Percentiles rank a stretch among this genome's conserved stretches.
phyloP scores from a whole-genome alignment of 2,113 vertebrate genomes.

The Anarhynchus alexandrinus region DNA sequence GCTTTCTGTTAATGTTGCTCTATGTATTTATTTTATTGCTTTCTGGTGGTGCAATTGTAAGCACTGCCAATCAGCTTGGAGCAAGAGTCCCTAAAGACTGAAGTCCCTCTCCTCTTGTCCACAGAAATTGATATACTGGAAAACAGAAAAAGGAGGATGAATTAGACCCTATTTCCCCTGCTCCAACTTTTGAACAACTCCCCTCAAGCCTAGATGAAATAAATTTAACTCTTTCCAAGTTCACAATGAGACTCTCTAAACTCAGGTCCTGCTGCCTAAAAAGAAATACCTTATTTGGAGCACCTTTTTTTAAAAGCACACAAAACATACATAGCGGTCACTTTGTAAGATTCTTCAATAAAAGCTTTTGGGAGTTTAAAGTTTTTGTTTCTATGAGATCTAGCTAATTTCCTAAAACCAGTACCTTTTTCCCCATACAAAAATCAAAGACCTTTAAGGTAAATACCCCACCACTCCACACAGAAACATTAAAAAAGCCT shows the following conservation, averaged over 20 bases:
- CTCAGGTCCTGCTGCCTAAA: not conserved
- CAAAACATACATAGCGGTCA: not conserved
- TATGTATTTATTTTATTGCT: constrained; percentile 26
- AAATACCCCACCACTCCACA: not conserved
- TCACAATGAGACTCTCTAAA: not conserved
- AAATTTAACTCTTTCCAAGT: constrained; percentile 14
- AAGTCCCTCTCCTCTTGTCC: constrained; percentile 1
- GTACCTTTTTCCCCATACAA: not conserved
- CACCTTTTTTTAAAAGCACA: not conserved
- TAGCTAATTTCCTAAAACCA: not conserved
- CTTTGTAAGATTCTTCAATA: not conserved
- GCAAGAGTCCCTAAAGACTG: not conserved
- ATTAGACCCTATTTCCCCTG: not conserved
- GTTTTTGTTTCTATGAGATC: not conserved
- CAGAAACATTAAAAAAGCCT: not conserved
- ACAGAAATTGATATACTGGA: not conserved
- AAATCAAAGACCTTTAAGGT: not conserved
- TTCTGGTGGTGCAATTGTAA: constrained; percentile 13
- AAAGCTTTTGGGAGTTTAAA: not conserved
- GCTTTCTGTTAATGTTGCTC: constrained; percentile 42
- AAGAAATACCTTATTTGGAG: not conserved
- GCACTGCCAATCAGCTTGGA: not conserved
- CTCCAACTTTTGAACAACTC: not conserved
- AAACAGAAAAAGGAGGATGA: constrained; percentile 7
- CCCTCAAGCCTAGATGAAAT: constrained; percentile 26